phyloP scores from a whole-genome alignment of 1,140 invertebrate species.

The Danaus plexippus region DNA sequence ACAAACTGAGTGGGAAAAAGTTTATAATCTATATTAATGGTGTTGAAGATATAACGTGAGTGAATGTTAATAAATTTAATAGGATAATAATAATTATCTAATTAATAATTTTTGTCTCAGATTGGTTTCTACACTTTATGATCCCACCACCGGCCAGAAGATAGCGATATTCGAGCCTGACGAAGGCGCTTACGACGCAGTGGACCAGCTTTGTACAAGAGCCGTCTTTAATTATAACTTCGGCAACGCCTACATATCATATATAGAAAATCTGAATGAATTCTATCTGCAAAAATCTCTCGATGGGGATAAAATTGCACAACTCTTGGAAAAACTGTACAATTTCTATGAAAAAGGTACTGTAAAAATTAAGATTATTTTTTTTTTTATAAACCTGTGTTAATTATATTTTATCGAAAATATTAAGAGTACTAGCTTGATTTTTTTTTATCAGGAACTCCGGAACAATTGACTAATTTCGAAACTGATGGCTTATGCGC shows the following conservation, averaged over 20 bases:
- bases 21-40: slow-evolving; percentile 74
- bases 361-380: no score
- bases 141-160: slow-evolving; percentile 70
- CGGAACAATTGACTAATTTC: slow-evolving; percentile 43
- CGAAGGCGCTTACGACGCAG: slow-evolving; percentile 62
- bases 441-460: slow-evolving; percentile 34
- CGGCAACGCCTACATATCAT: slow-evolving; percentile 65
- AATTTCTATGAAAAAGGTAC: slow-evolving; percentile 74
- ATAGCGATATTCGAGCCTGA: slow-evolving; percentile 69
- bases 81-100: slow-evolving; percentile 21
- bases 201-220: slow-evolving; percentile 71
- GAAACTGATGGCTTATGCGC: slow-evolving; percentile 72
- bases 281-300: slow-evolving; percentile 74
- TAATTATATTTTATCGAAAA: no score
- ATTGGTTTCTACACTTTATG: slow-evolving; percentile 73
- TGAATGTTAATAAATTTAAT: slow-evolving; percentile 12
- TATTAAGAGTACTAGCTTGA: background rate
- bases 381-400: background rate
- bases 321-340: slow-evolving; percentile 71
- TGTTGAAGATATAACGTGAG: slow-evolving; percentile 72
- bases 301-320: slow-evolving; percentile 55
- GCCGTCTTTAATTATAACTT: slow-evolving; percentile 71
- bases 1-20: slow-evolving; percentile 45
- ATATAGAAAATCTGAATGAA: slow-evolving; percentile 66
- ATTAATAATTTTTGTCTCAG: slow-evolving; percentile 40